Conservation (phyloP, 1,140 invertebrate genomes). For the Drosophila nebulosa region DNA sequence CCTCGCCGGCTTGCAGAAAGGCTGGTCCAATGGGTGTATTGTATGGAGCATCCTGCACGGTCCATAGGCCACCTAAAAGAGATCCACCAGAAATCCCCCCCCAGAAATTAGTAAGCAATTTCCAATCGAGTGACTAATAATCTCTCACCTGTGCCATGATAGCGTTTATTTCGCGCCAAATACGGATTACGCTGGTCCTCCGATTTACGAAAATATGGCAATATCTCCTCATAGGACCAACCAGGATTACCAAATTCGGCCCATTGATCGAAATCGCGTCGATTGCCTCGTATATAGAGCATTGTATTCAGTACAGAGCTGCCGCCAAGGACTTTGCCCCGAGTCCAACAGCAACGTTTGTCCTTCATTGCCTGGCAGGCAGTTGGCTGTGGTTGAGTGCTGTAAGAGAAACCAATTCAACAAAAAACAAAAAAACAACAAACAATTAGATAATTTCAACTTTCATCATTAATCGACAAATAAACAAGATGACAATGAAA, state of each 20-base stretch:
- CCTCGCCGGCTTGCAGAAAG: conserved; percentile 92
- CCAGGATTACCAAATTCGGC: conserved; percentile 91
- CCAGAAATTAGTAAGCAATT: too few relatives aligned
- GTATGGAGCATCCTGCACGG: conserved; percentile 90
- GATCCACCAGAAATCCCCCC: too few relatives aligned
- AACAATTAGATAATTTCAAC: neutral
- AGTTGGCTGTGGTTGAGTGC: conserved; percentile 90
- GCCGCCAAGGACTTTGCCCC: conserved; percentile 93
- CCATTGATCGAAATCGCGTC: conserved; percentile 95
- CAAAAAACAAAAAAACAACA: neutral
- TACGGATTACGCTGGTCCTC: conserved; percentile 92
- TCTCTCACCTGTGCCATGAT: conserved; percentile 86
- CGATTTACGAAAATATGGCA: conserved; percentile 94
- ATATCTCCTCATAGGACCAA: conserved; percentile 93
- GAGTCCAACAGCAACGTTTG: conserved; percentile 90
- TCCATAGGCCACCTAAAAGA: conserved; percentile 89
- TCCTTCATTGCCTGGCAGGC: conserved; percentile 93
- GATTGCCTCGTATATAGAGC: conserved; percentile 96
- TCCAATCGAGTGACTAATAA: too few relatives aligned
- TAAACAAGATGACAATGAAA: neutral
- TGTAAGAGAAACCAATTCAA: too few relatives aligned
- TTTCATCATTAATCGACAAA: neutral
- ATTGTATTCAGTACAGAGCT: conserved; percentile 93
- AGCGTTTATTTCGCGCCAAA: conserved; percentile 86
- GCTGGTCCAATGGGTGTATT: conserved; percentile 90